Evolutionary conservation across 2,888 invertebrate species (phyloP), one percentile per base, ranked within the genome.

Genomic region (Buathra laborator): DNA sequence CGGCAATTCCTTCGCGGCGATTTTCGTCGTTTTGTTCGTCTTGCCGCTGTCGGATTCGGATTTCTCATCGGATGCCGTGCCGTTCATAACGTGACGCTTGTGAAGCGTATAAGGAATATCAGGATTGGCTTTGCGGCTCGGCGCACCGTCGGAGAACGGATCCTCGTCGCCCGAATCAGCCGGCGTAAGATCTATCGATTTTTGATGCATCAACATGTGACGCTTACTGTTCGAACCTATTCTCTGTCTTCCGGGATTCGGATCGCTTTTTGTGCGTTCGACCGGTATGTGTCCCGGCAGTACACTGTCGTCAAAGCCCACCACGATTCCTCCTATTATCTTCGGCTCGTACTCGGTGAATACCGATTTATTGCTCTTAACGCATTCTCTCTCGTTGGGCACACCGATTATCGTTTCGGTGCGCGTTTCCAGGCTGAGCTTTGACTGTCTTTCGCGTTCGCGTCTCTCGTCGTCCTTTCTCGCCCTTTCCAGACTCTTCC

Each of bases 101-200:
- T 98, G 97, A 71, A 98, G 94, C 6, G 97, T 97, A 90, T 98
- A 98, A 0, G 98, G 97, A 91, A 98, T 98, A 88, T 98, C 98
- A 3, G 92, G 89, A 51, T 91, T 92, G 1, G 90, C 77, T 88
- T 95, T 95, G 84, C 94, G 95, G 9, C 92, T 92, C 83, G 94
- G 93, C 5, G 94, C 94, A 46, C 94, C 94, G 43, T 95, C 92
- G 62, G 96, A 96, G 81, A 97, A 96, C 19, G 97, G 95, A 93
- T 97, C 97, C 92, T 97, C 97, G 90, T 97, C 97, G 84, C 97
- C 97, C 0, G 97, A 97, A 93, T 97, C 97, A 0, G 97, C 97
- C 4, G 97, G 97, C 1, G 97, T 97, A 43, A 97, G 94, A 91
- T 97, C 97, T 83, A 97, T 97, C 0, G 97, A 97, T 91, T 97